A percentile compares a stretch with the other conserved stretches of the same genome.
phyloP scores from a whole-genome alignment of 2,113 vertebrate species.

The Vanacampus margaritifer region DNA sequence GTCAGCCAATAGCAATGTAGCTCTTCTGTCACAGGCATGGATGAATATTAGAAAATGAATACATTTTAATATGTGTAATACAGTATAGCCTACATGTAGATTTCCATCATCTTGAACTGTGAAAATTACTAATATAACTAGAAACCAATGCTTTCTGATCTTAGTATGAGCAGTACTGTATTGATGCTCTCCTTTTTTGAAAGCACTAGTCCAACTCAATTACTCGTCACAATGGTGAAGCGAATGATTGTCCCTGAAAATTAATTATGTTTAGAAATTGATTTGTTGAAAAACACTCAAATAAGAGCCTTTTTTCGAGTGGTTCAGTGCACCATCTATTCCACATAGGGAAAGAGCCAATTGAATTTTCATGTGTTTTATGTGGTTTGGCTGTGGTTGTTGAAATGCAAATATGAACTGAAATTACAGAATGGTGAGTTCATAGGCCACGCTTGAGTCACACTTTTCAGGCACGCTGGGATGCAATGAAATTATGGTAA shows the following conservation, averaged over 20 bases:
- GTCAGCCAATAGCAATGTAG: conserved; percentile 54
- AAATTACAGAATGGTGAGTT: too few relatives aligned
- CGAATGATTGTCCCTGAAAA: conserved; percentile 29
- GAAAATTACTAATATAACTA: too few relatives aligned
- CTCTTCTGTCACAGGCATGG: neutral
- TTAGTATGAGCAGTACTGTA: too few relatives aligned
- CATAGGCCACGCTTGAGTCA: too few relatives aligned
- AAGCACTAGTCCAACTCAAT: conserved; percentile 31
- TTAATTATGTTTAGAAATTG: conserved; percentile 67
- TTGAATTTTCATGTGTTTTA: conserved; percentile 61
- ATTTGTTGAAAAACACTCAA: conserved; percentile 59
- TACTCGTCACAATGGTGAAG: conserved; percentile 31
- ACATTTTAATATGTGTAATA: too few relatives aligned
- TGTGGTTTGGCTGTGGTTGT: conserved; percentile 15
- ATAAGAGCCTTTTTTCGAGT: conserved; percentile 64
- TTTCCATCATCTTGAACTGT: neutral
- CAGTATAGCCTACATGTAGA: neutral
- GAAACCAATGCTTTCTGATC: too few relatives aligned
- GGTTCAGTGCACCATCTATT: conserved; percentile 69
- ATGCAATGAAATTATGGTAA: conserved; percentile 33
- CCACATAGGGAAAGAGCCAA: conserved; percentile 62
- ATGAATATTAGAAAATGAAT: neutral
- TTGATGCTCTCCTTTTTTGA: conserved; percentile 1
- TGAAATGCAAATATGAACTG: conserved; percentile 55
- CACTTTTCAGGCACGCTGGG: conserved; percentile 27